Conservation (phyloP, 2,113 vertebrate species). For the Halichoerus grypus region DNA sequence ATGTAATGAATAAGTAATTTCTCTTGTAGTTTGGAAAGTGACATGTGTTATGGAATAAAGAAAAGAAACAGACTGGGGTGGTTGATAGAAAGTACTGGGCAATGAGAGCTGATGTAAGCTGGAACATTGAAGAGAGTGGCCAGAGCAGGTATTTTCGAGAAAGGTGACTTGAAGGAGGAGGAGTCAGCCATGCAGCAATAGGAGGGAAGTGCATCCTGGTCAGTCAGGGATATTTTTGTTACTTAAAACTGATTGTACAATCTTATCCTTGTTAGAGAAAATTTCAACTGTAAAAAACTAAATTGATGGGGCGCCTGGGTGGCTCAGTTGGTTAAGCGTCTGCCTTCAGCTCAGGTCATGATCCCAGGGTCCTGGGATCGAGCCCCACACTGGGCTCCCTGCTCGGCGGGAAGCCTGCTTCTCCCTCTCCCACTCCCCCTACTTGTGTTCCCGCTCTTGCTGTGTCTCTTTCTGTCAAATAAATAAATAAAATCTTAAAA, state of each 20-base stretch:
- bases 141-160: background rate
- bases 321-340: too few species aligned
- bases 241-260: background rate
- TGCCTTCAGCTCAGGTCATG: too few species aligned
- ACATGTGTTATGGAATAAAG: background rate
- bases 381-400: too few species aligned
- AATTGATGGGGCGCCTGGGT: background rate
- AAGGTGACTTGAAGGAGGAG: background rate
- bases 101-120: too few species aligned
- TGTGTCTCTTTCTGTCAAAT: too few species aligned
- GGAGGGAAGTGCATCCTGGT: background rate
- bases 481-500: too few species aligned
- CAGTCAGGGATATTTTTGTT: background rate
- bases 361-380: too few species aligned
- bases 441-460: too few species aligned
- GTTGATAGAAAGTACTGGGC: background rate
- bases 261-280: background rate
- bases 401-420: too few species aligned
- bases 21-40: background rate
- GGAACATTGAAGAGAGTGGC: background rate
- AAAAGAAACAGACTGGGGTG: background rate
- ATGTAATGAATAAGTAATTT: background rate
- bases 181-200: too few species aligned
- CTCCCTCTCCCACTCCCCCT: too few species aligned
- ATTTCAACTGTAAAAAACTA: background rate